A percentile compares a stretch with the other conserved stretches of the same genome.
Evolutionary conservation across 2,113 vertebrate species (phyloP).

Genomic region (Pelusios castaneus): DNA sequence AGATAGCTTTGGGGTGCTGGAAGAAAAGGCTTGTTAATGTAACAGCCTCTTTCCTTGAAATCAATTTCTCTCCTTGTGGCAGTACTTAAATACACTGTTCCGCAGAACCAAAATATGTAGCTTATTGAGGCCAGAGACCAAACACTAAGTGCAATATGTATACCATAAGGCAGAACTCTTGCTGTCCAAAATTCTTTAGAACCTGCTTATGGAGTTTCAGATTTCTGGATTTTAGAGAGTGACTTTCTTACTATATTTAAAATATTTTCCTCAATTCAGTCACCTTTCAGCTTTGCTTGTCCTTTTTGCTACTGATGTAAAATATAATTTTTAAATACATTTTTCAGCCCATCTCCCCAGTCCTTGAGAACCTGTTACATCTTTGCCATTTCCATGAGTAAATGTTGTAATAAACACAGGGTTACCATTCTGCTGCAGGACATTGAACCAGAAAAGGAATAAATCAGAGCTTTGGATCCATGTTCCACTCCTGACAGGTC

Average conservation of each 20-base stretch:
- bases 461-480: neutral
- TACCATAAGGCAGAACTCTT: neutral
- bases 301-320: neutral
- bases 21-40: neutral
- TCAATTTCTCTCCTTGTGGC: neutral
- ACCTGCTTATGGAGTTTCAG: neutral
- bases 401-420: neutral
- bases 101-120: neutral
- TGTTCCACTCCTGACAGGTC: accelerated
- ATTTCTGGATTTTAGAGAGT: neutral
- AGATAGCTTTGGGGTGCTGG: neutral
- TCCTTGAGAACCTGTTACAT: neutral
- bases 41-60: too few relatives aligned
- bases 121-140: neutral
- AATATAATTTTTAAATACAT: neutral
- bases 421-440: neutral
- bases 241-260: neutral
- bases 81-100: neutral
- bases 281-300: neutral
- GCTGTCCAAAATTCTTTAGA: neutral
- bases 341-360: neutral
- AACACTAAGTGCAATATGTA: neutral
- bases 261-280: neutral
- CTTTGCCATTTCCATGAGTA: neutral
- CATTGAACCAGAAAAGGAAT: accelerated